These are phyloP conservation scores for Momotus momota DNA, from an alignment of 2,797 vertebrate species.

Conservation along the genomic window DNA sequence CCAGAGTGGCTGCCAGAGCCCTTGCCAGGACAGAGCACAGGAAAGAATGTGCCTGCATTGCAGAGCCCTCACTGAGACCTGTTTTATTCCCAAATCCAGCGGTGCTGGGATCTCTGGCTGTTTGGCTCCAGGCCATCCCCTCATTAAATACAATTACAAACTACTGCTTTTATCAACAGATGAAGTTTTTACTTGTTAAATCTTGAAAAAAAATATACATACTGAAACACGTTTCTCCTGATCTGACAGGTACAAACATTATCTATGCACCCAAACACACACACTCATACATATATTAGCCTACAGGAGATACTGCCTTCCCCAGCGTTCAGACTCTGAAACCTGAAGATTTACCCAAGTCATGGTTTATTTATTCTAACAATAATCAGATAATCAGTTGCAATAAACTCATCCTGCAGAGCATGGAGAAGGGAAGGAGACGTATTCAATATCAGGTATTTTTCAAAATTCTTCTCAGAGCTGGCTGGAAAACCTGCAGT, in stretches of 20 bases:
- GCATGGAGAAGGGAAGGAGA: neutral
- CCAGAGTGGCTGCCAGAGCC: neutral
- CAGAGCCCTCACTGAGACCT: neutral
- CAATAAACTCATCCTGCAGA: neutral
- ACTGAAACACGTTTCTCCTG: conserved; percentile 19
- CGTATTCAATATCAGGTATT: neutral
- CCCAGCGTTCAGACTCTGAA: neutral
- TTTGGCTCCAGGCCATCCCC: neutral
- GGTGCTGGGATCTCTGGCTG: neutral
- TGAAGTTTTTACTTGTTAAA: conserved; percentile 55
- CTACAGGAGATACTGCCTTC: neutral
- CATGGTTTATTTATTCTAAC: neutral
- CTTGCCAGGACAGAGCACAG: neutral
- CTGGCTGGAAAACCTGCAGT: neutral
- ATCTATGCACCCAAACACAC: conserved; percentile 25
- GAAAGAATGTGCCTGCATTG: neutral
- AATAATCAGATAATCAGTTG: neutral
- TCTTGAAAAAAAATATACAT: conserved; percentile 24
- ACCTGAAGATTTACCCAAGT: neutral
- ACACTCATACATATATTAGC: neutral
- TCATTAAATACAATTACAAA: conserved; percentile 54
- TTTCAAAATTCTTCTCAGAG: neutral
- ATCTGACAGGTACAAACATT: conserved; percentile 4
- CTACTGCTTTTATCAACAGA: neutral
- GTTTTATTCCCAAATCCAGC: neutral